Evolutionary conservation across 2,113 vertebrate genomes (phyloP), one percentile per base, ranked within the genome.

Genomic region (Noturus placidus): DNA sequence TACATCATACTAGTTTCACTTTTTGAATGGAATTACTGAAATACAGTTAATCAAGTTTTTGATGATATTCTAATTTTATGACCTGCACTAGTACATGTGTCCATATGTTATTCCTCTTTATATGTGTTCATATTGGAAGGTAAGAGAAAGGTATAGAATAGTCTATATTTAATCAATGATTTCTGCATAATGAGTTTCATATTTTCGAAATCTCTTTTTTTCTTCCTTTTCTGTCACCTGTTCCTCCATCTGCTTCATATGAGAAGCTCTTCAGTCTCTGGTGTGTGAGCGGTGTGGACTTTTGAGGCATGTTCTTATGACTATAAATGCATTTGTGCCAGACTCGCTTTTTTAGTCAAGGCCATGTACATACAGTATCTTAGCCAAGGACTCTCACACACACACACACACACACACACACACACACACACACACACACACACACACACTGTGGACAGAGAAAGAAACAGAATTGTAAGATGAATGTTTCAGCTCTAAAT

Each of bases 401-500:
- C 38, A 85, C 76, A 81, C 70, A 77, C 20, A 87, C 72, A 84
- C 46, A 84, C 61, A 74, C 35, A 42, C 46, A 59, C n/a, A 69
- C 14, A 50, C 33, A 85, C 38, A 72, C 8, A 81, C 78, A 67
- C 42, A 78, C 38, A 57, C 14, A 14, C 52, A 30, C 27, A 52
- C 46, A 52, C 76, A 54, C 14, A 30, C 74, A 22, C 1, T 25
- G 27, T 3, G 72, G 56, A 59, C 52, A 77, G 35, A 63, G 5
- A 52, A 19, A 46, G 35, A 67, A 79, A 56, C 67, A 70, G 42
- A 22, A 84, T 54, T 87, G 85, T 74, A 61, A 63, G 74, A 87
- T 76, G 84, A 85, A 74, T 82, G 77, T 84, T 87, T 38, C 30
- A 56, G 33, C 69, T 78, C 46, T 89, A 89, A 70, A 87, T 87